Conservation (phyloP, 2,113 vertebrate species). For the Lethenteron reissneri region DNA sequence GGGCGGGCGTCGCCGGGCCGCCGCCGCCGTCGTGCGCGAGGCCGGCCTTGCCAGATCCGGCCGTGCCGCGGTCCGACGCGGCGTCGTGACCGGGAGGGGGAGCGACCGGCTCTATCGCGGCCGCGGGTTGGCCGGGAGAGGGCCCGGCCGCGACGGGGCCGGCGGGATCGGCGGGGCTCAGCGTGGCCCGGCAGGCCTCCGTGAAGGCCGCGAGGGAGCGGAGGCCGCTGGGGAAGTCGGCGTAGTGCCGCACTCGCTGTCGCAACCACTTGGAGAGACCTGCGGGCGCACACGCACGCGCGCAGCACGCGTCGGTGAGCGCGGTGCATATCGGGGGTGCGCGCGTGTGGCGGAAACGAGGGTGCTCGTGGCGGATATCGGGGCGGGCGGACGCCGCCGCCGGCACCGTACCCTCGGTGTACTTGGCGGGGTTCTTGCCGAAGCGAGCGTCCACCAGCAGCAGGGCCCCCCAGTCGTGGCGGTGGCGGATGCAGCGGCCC, state of each 20-base stretch:
- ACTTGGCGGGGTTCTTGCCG: conserved; percentile 50
- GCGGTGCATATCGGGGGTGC: neutral
- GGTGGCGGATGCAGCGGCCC: conserved; percentile 84
- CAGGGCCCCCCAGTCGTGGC: conserved; percentile 75
- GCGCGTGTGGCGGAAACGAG: neutral
- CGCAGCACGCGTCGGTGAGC: conserved; percentile 1
- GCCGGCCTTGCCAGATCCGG: no score
- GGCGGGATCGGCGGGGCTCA: no score
- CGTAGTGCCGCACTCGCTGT: conserved; percentile 55
- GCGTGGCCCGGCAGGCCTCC: no score
- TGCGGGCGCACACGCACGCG: conserved; percentile 16
- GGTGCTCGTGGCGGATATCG: neutral
- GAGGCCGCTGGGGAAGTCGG: conserved; percentile 39
- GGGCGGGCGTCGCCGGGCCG: no score
- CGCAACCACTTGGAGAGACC: conserved; percentile 90
- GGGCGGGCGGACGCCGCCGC: neutral
- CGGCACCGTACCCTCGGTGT: conserved; percentile 55
- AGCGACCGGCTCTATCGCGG: no score
- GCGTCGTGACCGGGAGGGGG: no score
- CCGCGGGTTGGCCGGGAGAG: no score
- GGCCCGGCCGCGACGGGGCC: no score
- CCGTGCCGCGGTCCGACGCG: no score
- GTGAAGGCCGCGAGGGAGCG: conserved; percentile 27
- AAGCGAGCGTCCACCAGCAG: conserved; percentile 81
- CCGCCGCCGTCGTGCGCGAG: no score